phyloP scores from a whole-genome alignment of 2,113 vertebrate genomes.

The Cyprichromis sp. region DNA sequence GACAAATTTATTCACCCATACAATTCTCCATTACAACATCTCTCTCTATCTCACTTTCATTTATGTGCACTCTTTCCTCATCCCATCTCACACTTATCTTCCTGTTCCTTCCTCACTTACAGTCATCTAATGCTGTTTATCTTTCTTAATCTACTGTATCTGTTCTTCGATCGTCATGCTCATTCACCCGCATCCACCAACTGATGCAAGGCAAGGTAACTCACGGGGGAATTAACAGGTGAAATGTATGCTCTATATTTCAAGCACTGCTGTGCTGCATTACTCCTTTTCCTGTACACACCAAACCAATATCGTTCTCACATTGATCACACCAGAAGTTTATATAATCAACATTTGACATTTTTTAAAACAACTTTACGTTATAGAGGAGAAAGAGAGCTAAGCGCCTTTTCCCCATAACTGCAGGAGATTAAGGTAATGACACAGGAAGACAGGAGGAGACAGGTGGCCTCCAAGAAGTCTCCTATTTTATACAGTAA shows the following conservation, averaged over 20 bases:
- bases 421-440: conserved; percentile 55
- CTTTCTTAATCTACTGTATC: conserved; percentile 41
- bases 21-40: not conserved
- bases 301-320: not conserved
- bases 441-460: conserved; percentile 44
- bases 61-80: not conserved
- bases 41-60: not conserved
- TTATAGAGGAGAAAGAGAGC: conserved; percentile 20
- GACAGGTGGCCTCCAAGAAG: conserved; percentile 42
- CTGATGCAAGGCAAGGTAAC: conserved; percentile 53
- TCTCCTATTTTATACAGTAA: conserved; percentile 49
- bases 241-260: conserved; percentile 27
- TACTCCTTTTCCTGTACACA: not conserved
- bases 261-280: not conserved
- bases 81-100: not conserved
- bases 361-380: conserved; percentile 17
- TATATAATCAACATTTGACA: conserved; percentile 51
- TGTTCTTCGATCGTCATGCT: conserved; percentile 20
- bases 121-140: conserved; percentile 29
- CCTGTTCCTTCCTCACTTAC: not conserved
- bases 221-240: conserved; percentile 38
- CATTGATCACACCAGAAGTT: conserved; percentile 21
- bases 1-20: conserved; percentile 11
- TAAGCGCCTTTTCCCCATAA: conserved; percentile 28
- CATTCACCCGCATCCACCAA: not conserved